These are phyloP conservation scores for Zele albiditarsus DNA, from an alignment of 2,888 invertebrate genomes.

Conservation along the genomic window DNA sequence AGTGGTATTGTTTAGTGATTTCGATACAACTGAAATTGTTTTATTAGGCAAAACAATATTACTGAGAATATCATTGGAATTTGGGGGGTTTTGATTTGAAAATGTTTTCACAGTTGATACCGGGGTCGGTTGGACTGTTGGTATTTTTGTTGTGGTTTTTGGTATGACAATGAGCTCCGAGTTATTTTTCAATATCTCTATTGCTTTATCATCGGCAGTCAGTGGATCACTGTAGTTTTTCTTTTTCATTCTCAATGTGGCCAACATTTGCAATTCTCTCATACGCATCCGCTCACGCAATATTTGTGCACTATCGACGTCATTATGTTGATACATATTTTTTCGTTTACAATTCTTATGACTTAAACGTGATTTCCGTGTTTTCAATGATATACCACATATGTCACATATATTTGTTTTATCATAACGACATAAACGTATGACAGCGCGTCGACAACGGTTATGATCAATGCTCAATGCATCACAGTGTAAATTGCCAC, in stretches of 20 bases:
- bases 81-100: background rate
- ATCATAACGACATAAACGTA: conserved; percentile 56
- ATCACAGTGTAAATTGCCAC: conserved; percentile 58
- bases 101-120: conserved; percentile 43
- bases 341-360: conserved; percentile 64
- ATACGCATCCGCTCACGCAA: conserved; percentile 65
- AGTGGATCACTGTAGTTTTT: conserved; percentile 63
- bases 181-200: conserved; percentile 64
- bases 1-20: background rate
- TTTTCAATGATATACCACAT: conserved; percentile 60
- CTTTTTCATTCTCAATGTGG: conserved; percentile 57
- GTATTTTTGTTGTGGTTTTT: conserved; percentile 46
- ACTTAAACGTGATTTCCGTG: conserved; percentile 58
- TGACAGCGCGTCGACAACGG: conserved; percentile 61
- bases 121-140: conserved; percentile 34
- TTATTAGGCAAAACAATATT: background rate
- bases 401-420: conserved; percentile 61
- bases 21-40: background rate
- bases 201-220: conserved; percentile 57
- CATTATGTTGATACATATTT: conserved; percentile 63
- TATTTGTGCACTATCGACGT: conserved; percentile 58
- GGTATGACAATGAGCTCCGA: conserved; percentile 67
- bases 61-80: background rate
- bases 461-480: conserved; percentile 68
- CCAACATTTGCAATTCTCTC: conserved; percentile 64